A percentile compares a stretch with the other conserved stretches of the same genome.
Evolutionary conservation across 2,113 vertebrate species (phyloP).

Genomic region (Acanthisitta chloris): DNA sequence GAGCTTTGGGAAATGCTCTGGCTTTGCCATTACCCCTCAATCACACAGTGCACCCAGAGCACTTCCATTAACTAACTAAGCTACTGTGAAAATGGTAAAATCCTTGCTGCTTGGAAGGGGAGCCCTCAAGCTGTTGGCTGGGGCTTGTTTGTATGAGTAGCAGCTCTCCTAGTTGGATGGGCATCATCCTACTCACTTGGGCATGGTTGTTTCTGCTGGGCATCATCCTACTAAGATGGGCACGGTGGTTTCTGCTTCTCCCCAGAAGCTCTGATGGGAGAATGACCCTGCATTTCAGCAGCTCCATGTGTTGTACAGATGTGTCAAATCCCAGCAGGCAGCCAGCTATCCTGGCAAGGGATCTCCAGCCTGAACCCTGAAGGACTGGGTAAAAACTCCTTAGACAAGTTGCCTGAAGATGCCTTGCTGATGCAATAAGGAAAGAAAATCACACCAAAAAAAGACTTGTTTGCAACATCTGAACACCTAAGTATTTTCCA

Average conservation of each 20-base stretch:
- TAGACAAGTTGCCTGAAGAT: neutral
- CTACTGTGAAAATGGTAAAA: neutral
- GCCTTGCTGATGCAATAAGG: neutral
- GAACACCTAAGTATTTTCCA: neutral
- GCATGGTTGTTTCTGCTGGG: neutral
- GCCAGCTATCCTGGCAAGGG: neutral
- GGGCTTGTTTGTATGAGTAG: neutral
- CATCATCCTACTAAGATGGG: too few species aligned
- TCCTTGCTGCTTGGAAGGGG: neutral
- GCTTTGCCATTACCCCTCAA: neutral
- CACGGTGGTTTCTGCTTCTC: neutral
- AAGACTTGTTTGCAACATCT: neutral
- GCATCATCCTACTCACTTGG: too few species aligned
- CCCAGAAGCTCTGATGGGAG: neutral
- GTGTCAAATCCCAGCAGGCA: neutral
- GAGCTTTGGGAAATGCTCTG: neutral
- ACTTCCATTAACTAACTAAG: neutral
- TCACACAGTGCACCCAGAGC: neutral
- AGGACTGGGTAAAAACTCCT: neutral
- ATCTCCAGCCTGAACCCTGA: neutral
- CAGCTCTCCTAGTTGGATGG: neutral
- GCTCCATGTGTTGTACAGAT: neutral
- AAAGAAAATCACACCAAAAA: neutral
- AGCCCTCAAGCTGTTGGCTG: neutral
- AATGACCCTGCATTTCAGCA: neutral